Conservation (phyloP, 2,113 vertebrate genomes). For the Takifugu bimaculatus region DNA sequence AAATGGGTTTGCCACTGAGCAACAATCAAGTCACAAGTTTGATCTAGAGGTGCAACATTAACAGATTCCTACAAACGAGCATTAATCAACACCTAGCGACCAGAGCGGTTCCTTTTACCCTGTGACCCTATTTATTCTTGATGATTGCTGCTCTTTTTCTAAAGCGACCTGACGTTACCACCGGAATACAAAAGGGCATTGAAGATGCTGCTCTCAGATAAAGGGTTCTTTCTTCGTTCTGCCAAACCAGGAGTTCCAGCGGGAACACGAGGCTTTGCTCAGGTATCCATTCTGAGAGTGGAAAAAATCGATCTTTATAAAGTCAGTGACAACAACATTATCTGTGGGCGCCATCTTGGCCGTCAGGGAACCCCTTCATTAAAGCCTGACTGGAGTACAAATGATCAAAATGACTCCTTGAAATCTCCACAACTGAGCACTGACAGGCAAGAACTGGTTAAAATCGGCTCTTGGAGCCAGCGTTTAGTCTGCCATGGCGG, state of each 20-base stretch:
- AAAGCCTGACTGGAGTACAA: neutral
- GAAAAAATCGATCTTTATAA: neutral
- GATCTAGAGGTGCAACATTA: no score
- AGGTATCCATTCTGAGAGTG: conserved; percentile 4
- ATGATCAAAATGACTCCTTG: neutral
- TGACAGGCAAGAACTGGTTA: conserved; percentile 50
- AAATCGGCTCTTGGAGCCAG: conserved; percentile 31
- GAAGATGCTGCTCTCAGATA: conserved; percentile 18
- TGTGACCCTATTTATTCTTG: no score
- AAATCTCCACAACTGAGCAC: neutral
- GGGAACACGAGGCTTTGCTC: conserved; percentile 6
- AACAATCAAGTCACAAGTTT: neutral
- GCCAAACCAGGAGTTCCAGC: conserved; percentile 17
- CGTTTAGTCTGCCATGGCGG: conserved; percentile 35
- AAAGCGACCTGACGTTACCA: conserved; percentile 15
- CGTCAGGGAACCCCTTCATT: neutral
- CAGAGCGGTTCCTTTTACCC: no score
- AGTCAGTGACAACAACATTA: neutral
- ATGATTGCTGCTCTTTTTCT: neutral
- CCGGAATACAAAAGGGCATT: conserved; percentile 33
- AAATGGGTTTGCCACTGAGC: neutral
- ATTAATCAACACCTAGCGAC: no score
- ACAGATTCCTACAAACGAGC: no score
- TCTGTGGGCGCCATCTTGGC: no score
- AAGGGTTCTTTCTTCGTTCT: conserved; percentile 5